These are phyloP conservation scores for Arrhopalites spinosus DNA, from an alignment of 2,888 invertebrate species.

Conservation along the genomic window DNA sequence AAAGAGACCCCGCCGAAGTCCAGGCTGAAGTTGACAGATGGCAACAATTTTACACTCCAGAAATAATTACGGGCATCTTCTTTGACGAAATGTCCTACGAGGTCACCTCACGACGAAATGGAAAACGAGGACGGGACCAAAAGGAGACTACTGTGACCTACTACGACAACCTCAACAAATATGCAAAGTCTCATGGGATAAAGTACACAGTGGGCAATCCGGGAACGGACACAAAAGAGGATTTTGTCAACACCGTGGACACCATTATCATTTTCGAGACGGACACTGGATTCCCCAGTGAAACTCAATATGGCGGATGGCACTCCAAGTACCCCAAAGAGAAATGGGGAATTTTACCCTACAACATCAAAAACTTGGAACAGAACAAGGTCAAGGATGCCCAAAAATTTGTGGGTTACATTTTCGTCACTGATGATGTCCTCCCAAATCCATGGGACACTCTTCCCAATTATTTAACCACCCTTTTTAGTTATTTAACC, in stretches of 20 bases:
- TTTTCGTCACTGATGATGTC: constrained; percentile 48
- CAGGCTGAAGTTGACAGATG: constrained; percentile 44
- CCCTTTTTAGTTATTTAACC: constrained; percentile 41
- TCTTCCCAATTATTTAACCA: constrained; percentile 44
- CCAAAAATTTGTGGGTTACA: constrained; percentile 43
- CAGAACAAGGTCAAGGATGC: constrained; percentile 27
- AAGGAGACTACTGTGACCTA: constrained; percentile 17
- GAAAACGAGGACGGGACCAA: not conserved
- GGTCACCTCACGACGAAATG: not conserved
- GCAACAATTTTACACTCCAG: constrained; percentile 36
- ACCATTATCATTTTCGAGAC: constrained; percentile 49
- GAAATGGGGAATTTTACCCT: constrained; percentile 47
- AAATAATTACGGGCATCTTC: constrained; percentile 48
- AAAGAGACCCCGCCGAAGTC: constrained; percentile 25
- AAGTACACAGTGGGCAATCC: constrained; percentile 51
- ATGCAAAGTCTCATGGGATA: constrained; percentile 40
- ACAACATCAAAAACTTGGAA: constrained; percentile 37
- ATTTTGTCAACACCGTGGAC: constrained; percentile 47
- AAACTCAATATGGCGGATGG: constrained; percentile 25
- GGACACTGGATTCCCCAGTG: constrained; percentile 38
- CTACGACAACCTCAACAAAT: constrained; percentile 35
- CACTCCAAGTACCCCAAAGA: constrained; percentile 36
- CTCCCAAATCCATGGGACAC: constrained; percentile 51
- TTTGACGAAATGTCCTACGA: constrained; percentile 52
- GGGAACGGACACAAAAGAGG: constrained; percentile 36